Conservation (phyloP, 2,113 vertebrate species). For the Andinoacara biseriatus region DNA sequence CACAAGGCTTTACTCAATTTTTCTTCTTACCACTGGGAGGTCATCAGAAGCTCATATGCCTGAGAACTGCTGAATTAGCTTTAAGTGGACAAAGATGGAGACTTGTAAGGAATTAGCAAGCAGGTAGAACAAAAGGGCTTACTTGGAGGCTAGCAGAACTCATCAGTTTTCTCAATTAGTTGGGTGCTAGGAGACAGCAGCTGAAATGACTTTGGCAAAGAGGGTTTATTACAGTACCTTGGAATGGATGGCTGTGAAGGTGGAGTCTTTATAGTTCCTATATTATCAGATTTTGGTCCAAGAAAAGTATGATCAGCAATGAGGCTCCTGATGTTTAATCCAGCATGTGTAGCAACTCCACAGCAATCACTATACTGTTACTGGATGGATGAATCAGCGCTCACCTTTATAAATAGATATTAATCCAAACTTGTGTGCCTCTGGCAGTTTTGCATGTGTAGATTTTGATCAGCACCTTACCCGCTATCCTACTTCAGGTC, state of each 20-base stretch:
- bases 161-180: conserved; percentile 58
- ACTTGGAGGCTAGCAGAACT: conserved; percentile 44
- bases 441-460: conserved; percentile 27
- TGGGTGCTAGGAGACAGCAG: conserved; percentile 29
- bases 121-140: conserved; percentile 58
- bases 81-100: conserved; percentile 50
- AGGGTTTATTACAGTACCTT: conserved; percentile 36
- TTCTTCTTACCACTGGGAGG: conserved; percentile 28
- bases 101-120: conserved; percentile 54
- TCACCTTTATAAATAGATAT: not conserved
- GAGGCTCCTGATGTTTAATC: not conserved
- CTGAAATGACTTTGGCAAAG: conserved; percentile 37
- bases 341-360: not conserved
- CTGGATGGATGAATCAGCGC: not conserved
- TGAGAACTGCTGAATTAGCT: conserved; percentile 50
- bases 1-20: conserved; percentile 14
- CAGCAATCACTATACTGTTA: not conserved
- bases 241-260: conserved; percentile 13
- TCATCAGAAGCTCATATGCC: conserved; percentile 48
- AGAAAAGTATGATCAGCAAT: conserved; percentile 18
- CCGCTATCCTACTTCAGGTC: conserved; percentile 38
- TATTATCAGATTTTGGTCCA: conserved; percentile 15
- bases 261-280: conserved; percentile 15
- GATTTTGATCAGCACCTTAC: conserved; percentile 41
- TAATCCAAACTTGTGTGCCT: not conserved